These are phyloP conservation scores for Machimus rusticus DNA, from an alignment of 2,888 invertebrate genomes.

Conservation along the genomic window DNA sequence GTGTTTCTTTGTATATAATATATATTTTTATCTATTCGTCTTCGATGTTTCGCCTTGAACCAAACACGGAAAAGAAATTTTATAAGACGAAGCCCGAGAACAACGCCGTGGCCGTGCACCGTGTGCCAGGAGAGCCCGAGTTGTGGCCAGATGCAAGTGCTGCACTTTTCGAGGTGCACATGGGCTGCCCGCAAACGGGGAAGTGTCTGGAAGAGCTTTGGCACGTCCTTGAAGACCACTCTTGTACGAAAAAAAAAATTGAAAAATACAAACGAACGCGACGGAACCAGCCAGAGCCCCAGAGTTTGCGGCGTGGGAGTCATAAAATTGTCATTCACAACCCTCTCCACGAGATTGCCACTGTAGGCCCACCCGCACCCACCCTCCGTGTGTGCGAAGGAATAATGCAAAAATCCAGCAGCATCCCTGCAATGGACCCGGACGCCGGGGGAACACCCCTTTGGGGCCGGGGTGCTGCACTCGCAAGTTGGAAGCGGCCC, in stretches of 20 bases:
- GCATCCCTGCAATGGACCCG: neutral
- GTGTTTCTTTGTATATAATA: neutral
- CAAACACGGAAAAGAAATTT: conserved; percentile 10
- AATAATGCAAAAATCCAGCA: conserved; percentile 16
- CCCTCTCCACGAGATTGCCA: neutral
- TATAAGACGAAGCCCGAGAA: neutral
- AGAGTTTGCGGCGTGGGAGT: conserved; percentile 18
- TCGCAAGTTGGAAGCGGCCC: neutral
- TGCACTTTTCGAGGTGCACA: conserved; percentile 1
- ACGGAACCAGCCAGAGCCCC: neutral
- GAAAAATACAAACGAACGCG: neutral
- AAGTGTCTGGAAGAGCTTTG: conserved; percentile 19
- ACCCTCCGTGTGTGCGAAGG: neutral
- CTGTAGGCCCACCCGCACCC: neutral
- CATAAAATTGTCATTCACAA: conserved; percentile 37
- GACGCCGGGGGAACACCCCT: neutral
- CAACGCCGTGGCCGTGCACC: neutral
- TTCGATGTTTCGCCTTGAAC: neutral
- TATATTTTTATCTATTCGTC: neutral
- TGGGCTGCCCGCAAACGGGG: neutral
- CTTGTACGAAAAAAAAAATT: neutral
- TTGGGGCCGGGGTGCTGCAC: neutral
- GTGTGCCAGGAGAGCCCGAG: neutral
- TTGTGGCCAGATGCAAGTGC: conserved; percentile 1
- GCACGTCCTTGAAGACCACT: conserved; percentile 38